Evolutionary conservation across 2,797 vertebrate species (phyloP).

Genomic region (Danio tinwini): DNA sequence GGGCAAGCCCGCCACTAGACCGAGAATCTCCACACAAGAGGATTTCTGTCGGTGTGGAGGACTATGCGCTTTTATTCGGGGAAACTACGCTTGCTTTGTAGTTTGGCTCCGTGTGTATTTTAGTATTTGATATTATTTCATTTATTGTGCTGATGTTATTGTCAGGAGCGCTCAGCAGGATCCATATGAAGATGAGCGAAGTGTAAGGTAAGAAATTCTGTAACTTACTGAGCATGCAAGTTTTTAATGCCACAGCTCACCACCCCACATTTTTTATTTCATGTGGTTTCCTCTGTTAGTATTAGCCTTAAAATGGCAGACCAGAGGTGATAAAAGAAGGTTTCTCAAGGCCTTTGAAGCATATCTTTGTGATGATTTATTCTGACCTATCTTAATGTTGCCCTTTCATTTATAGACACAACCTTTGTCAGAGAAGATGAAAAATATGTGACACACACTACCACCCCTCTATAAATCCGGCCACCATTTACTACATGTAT

Average conservation of each 20-base stretch:
- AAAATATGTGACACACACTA: conserved; percentile 17
- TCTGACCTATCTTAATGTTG: conserved; percentile 47
- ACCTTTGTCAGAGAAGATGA: conserved; percentile 41
- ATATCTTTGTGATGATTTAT: conserved; percentile 53
- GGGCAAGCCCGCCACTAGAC: conserved; percentile 26
- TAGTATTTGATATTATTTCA: neutral
- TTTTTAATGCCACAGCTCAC: conserved; percentile 9
- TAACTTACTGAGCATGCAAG: conserved; percentile 22
- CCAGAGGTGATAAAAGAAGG: conserved; percentile 45
- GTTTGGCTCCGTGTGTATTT: neutral
- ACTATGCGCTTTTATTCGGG: neutral
- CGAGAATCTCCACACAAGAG: conserved; percentile 4
- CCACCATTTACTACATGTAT: neutral
- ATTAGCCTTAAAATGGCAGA: conserved; percentile 43
- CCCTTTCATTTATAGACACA: conserved; percentile 43
- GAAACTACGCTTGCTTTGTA: neutral
- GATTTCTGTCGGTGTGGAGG: neutral
- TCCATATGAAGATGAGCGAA: neutral
- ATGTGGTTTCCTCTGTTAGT: conserved; percentile 15
- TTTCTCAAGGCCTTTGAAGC: conserved; percentile 48
- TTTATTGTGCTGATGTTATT: neutral
- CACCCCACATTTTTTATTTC: conserved; percentile 17
- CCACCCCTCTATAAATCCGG: neutral
- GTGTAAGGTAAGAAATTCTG: conserved; percentile 40
- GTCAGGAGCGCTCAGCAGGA: neutral